These are phyloP conservation scores for Falcunculus frontatus DNA, from an alignment of 2,113 vertebrate species.

Conservation along the genomic window DNA sequence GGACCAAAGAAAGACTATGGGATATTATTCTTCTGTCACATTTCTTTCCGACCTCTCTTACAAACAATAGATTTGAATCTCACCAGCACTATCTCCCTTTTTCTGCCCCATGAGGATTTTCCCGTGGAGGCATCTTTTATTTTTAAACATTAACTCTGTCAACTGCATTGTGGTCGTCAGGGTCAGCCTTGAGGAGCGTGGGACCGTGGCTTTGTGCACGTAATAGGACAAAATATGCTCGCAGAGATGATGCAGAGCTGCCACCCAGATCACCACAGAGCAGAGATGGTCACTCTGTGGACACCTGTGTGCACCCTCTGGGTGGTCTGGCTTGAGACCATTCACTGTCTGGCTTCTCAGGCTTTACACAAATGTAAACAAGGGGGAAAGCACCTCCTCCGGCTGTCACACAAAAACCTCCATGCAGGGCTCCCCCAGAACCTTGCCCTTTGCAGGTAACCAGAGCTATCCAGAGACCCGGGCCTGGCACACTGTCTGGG, in stretches of 20 bases:
- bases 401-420: neutral
- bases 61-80: neutral
- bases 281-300: neutral
- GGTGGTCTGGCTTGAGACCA: neutral
- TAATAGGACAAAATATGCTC: neutral
- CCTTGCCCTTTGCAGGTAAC: neutral
- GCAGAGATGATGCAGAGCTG: neutral
- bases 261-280: neutral
- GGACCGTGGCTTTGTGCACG: neutral
- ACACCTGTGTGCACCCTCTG: neutral
- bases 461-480: neutral
- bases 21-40: neutral
- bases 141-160: neutral
- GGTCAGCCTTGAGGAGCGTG: neutral
- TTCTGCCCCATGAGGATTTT: neutral
- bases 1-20: neutral
- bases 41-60: neutral
- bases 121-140: neutral
- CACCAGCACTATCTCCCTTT: neutral
- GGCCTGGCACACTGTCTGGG: neutral
- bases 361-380: neutral
- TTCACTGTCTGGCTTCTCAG: neutral
- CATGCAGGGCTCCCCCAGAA: neutral
- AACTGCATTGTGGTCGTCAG: neutral
- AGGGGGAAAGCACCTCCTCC: neutral